Percentiles rank a stretch among this genome's conserved stretches.
Evolutionary conservation across 2,888 invertebrate species (phyloP).

Genomic region (Tanytarsus gracilentus): DNA sequence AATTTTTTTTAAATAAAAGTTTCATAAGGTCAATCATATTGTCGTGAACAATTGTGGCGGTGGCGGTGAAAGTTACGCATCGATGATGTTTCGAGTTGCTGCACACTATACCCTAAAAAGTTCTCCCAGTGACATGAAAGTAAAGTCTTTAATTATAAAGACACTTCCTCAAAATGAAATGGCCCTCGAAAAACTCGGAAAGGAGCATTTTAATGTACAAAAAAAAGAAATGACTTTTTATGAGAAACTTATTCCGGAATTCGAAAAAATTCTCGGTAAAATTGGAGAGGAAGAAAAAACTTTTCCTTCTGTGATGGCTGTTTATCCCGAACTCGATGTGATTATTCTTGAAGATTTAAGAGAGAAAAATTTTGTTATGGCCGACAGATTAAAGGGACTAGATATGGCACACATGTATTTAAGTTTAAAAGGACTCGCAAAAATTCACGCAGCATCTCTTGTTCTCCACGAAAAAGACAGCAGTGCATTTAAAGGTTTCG

Average conservation of each 20-base stretch:
- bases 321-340: not conserved
- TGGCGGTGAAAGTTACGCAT: slow-evolving; percentile 19
- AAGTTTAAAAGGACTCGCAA: slow-evolving; percentile 1
- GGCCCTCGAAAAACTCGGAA: slow-evolving; percentile 19
- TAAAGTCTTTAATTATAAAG: slow-evolving; percentile 13
- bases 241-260: not conserved
- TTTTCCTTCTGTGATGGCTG: slow-evolving; percentile 1
- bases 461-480: not conserved
- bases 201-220: not conserved
- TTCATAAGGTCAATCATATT: too few relatives aligned
- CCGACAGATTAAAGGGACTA: slow-evolving; percentile 6
- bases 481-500: not conserved
- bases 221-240: slow-evolving; percentile 24
- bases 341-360: slow-evolving; percentile 15
- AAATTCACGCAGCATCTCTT: slow-evolving; percentile 13
- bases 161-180: slow-evolving; percentile 6
- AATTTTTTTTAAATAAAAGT: too few relatives aligned
- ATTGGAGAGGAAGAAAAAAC: not conserved
- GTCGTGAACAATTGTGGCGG: slow-evolving; percentile 10
- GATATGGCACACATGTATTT: slow-evolving; percentile 1
- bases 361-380: slow-evolving; percentile 9
- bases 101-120: not conserved
- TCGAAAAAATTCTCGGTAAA: not conserved
- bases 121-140: not conserved
- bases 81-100: slow-evolving; percentile 10